Evolutionary conservation across 2,797 vertebrate genomes (phyloP).

Genomic region (Macrochelys suwanniensis): DNA sequence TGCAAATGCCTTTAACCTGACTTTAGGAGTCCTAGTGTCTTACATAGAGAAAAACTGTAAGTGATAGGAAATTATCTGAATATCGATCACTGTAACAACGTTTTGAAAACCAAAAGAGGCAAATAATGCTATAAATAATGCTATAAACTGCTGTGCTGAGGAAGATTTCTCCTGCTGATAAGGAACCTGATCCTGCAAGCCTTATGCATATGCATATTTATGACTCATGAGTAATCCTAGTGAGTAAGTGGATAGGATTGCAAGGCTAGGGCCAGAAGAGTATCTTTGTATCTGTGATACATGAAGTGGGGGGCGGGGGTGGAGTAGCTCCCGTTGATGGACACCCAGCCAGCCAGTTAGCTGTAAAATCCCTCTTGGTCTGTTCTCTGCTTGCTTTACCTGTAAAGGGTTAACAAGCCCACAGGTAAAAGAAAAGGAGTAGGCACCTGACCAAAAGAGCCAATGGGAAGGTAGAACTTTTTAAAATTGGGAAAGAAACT

Average conservation of each 20-base stretch:
- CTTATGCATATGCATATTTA: not conserved
- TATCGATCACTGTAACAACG: not conserved
- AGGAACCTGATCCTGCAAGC: not conserved
- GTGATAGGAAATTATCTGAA: not conserved
- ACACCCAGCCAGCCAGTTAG: too few relatives aligned
- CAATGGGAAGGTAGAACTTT: too few relatives aligned
- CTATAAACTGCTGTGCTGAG: not conserved
- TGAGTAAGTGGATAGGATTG: not conserved
- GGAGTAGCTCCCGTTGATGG: too few relatives aligned
- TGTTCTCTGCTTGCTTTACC: too few relatives aligned
- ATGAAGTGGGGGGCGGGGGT: too few relatives aligned
- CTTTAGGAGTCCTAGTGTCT: not conserved
- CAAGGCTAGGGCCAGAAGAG: not conserved
- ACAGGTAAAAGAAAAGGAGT: too few relatives aligned
- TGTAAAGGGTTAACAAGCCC: too few relatives aligned
- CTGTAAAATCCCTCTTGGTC: too few relatives aligned
- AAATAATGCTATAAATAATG: not conserved
- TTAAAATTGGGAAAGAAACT: too few relatives aligned
- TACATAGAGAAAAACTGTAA: not conserved
- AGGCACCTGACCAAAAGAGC: too few relatives aligned
- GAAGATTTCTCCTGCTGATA: not conserved
- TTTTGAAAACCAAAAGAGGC: not conserved
- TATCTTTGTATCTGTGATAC: not conserved
- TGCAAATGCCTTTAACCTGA: not conserved
- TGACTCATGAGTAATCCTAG: not conserved